These are phyloP conservation scores for Helicolenus hilgendorfi DNA, from an alignment of 2,797 vertebrate genomes.

Conservation along the genomic window DNA sequence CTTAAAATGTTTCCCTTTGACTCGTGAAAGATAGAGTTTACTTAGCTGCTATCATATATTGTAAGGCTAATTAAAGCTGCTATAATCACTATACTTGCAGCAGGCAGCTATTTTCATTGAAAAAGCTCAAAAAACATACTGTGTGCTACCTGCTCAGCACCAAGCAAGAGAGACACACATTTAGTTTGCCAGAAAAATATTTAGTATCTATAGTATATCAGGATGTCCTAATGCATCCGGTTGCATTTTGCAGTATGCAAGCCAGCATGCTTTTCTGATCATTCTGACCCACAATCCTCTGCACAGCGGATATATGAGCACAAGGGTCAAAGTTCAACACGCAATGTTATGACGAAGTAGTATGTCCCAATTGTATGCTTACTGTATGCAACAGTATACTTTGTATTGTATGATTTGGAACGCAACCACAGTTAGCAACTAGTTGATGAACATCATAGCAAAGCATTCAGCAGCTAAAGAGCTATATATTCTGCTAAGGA, in stretches of 20 bases:
- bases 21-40: not conserved
- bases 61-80: not conserved
- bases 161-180: not conserved
- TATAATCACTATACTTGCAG: not conserved
- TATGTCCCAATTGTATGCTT: too few species aligned
- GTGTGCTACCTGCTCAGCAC: not conserved
- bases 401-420: too few species aligned
- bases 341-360: too few species aligned
- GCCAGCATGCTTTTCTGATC: too few species aligned
- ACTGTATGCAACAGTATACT: too few species aligned
- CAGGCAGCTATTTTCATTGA: not conserved
- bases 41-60: not conserved
- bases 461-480: not conserved
- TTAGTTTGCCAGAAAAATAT: too few species aligned
- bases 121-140: not conserved
- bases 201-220: too few species aligned
- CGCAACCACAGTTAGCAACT: not conserved
- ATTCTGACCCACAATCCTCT: too few species aligned
- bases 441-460: not conserved
- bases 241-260: too few species aligned
- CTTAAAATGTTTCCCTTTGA: constrained; percentile 26
- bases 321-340: too few species aligned
- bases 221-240: too few species aligned
- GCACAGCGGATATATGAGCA: too few species aligned
- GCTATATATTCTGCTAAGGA: not conserved